Conservation (phyloP, 2,888 invertebrate genomes). For the Cerceris ruficornis region DNA sequence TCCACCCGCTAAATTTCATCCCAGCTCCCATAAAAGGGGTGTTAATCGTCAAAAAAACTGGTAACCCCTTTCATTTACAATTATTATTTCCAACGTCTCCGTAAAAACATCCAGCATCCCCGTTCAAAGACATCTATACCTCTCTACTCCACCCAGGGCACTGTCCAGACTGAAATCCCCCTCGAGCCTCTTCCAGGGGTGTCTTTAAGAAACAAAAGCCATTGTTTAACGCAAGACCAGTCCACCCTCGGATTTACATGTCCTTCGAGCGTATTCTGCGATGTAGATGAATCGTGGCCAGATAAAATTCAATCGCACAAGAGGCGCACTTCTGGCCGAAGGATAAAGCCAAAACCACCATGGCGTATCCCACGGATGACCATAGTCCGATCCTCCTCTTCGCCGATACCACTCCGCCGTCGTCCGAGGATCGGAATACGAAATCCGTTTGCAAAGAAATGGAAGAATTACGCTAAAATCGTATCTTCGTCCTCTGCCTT, state of each 20-base stretch:
- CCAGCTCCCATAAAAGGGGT: too few species aligned
- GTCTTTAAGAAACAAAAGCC: slow-evolving; percentile 61
- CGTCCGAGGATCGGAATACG: slow-evolving; percentile 67
- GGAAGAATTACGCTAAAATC: slow-evolving; percentile 79
- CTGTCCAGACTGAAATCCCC: slow-evolving; percentile 10
- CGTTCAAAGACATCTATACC: not conserved
- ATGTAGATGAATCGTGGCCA: slow-evolving; percentile 35
- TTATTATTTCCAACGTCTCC: too few species aligned
- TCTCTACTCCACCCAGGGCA: not conserved
- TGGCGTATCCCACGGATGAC: slow-evolving; percentile 61
- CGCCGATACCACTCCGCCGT: slow-evolving; percentile 9
- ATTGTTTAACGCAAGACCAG: slow-evolving; percentile 63
- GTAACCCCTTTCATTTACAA: too few species aligned
- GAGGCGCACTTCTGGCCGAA: slow-evolving; percentile 20
- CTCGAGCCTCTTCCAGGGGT: slow-evolving; percentile 16
- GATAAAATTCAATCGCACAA: slow-evolving; percentile 60
- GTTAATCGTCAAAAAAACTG: too few species aligned
- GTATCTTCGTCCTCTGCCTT: not conserved
- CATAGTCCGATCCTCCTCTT: slow-evolving; percentile 55
- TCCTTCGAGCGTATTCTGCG: slow-evolving; percentile 34
- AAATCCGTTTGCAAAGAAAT: slow-evolving; percentile 77
- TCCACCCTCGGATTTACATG: slow-evolving; percentile 66
- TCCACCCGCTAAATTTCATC: too few species aligned
- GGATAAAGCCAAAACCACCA: slow-evolving; percentile 53
- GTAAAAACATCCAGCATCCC: too few species aligned